Conservation (phyloP, 1,140 invertebrate species). For the Pteromalus puparum region DNA sequence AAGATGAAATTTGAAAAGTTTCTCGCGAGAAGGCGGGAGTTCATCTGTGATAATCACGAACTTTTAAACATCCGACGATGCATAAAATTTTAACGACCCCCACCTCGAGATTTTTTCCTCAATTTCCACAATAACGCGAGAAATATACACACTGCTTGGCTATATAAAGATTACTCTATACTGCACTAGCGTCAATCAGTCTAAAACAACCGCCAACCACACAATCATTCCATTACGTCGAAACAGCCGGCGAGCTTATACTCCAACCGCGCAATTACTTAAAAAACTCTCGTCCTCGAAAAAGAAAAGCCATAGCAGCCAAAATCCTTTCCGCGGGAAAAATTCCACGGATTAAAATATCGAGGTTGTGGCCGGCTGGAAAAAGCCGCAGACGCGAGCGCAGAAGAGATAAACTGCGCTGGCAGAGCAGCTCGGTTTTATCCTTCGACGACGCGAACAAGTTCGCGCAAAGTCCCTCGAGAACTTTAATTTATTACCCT, state of each 20-base stretch:
- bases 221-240: not conserved
- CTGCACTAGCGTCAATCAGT: too few relatives aligned
- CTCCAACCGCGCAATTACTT: not conserved
- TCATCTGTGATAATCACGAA: constrained; percentile 41
- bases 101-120: constrained; percentile 24
- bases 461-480: not conserved
- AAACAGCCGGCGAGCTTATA: not conserved
- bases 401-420: constrained; percentile 27
- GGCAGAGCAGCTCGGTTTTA: constrained; percentile 19
- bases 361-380: not conserved
- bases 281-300: not conserved
- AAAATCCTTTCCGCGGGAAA: constrained; percentile 16
- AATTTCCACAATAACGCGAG: not conserved
- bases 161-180: too few relatives aligned
- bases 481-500: constrained; percentile 45
- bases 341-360: constrained; percentile 48
- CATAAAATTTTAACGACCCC: constrained; percentile 29
- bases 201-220: not conserved
- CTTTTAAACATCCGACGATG: constrained; percentile 33
- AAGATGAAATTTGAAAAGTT: constrained; percentile 36
- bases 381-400: not conserved
- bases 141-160: not conserved
- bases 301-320: not conserved
- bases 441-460: constrained; percentile 22
- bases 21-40: constrained; percentile 5